Evolutionary conservation across 2,113 vertebrate species (phyloP), one percentile per base, ranked within the genome.

Genomic region (Patagioenas fasciata): DNA sequence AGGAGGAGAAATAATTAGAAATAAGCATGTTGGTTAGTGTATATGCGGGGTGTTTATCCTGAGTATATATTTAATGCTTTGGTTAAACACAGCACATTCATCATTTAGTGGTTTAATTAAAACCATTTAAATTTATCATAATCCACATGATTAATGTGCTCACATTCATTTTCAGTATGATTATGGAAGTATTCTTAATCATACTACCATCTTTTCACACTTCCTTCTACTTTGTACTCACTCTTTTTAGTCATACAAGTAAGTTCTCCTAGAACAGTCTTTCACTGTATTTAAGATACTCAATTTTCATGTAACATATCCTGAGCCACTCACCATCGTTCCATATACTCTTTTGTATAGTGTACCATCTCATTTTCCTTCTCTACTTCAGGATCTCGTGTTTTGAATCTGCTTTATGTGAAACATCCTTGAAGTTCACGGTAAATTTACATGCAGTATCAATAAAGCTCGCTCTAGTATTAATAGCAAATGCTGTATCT

Each of bases 1-100:
- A 96, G 99, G 99, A 3, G 99, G 99, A 5, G 99, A 99, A 93
- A 98, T 99, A 91, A 99, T 99, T 81, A 98, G 98, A 54, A 99
- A 99, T 81, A 99, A 99, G 93, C 99, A 98, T 5, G 98, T 96
- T 40, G 80, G 97, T 50, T 99, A 98, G 93, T 26, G 42, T 28
- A 3, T 10, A 18, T 10, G 21, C 2, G 3, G 32, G 5, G 6
- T 58, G 5, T 38, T 77, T 26, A 47, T 19, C 29, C 81, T 31
- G 6, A 6, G 11, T 36, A 2, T 8, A 0, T 40, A 48, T 13
- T 23, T 36, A 36, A 2, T 25, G 51, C 40, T 65, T 47, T 28
- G n/a, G 24, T 42, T 50, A 20, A 85, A 58, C 42, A 31, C 32
- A 4, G 21, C 32, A 29, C n/a, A 7, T 36, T n/a, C 9, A 5